phyloP scores from a whole-genome alignment of 2,888 invertebrate genomes.

The Prenolepis imparis region DNA sequence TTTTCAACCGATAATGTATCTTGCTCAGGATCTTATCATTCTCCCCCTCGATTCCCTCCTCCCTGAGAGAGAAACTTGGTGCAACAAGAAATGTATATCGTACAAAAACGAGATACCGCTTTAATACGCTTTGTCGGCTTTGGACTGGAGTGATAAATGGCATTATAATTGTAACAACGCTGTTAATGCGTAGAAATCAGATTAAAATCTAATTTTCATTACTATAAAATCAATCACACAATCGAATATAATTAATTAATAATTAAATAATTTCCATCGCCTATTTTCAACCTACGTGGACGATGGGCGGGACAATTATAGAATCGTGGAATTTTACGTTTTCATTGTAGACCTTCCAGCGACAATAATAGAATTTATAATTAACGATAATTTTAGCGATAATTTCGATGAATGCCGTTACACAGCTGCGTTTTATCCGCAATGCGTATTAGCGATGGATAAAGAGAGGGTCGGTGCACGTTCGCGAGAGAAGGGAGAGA shows the following conservation, averaged over 20 bases:
- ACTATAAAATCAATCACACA: not conserved
- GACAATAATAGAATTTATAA: constrained; percentile 28
- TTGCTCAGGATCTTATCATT: constrained; percentile 5
- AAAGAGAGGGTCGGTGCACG: constrained; percentile 10
- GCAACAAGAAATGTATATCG: constrained; percentile 11
- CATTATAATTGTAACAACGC: not conserved
- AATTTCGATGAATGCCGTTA: not conserved
- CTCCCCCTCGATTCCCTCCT: not conserved
- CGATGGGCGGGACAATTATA: no score
- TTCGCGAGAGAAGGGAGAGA: not conserved
- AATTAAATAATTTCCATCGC: constrained; percentile 10
- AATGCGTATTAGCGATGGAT: not conserved
- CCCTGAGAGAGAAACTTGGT: not conserved
- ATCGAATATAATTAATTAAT: not conserved
- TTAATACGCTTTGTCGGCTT: not conserved
- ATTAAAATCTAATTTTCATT: constrained; percentile 21
- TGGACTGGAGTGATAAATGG: not conserved
- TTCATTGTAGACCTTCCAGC: not conserved
- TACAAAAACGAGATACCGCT: not conserved
- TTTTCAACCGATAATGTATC: constrained; percentile 34
- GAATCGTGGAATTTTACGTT: not conserved
- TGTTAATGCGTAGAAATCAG: constrained; percentile 2
- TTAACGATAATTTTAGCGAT: constrained; percentile 26
- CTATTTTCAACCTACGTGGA: not conserved
- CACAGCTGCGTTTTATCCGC: constrained; percentile 20